Percentiles rank a stretch among this genome's conserved stretches.
Evolutionary conservation across 2,888 invertebrate species (phyloP).

Genomic region (Hipparchia sbordonii): DNA sequence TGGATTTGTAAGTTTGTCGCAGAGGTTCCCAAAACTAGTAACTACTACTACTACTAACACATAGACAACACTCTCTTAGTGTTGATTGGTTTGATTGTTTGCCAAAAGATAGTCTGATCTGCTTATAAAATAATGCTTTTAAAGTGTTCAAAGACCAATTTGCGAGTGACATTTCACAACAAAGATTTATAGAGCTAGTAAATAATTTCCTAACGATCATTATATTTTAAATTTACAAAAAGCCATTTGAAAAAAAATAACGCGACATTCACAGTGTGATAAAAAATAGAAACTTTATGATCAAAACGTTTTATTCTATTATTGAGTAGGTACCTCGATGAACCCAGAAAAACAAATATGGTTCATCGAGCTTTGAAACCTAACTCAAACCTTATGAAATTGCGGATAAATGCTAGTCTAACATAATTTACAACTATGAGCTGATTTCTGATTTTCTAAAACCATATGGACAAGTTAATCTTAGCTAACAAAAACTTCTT

Average conservation of each 20-base stretch:
- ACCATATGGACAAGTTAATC: too few relatives aligned
- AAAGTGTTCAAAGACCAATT: constrained; percentile 16
- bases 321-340: too few relatives aligned
- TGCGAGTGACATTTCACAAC: constrained; percentile 15
- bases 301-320: neutral
- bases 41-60: neutral
- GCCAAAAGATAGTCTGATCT: constrained; percentile 34
- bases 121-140: constrained; percentile 19
- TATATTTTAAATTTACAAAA: constrained; percentile 13
- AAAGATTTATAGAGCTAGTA: constrained; percentile 17
- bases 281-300: neutral
- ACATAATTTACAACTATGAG: too few relatives aligned
- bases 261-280: constrained; percentile 1
- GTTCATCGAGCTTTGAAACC: too few relatives aligned
- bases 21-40: neutral
- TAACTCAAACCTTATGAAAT: too few relatives aligned
- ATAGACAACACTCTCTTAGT: constrained; percentile 26
- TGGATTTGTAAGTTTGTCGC: too few relatives aligned
- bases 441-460: too few relatives aligned
- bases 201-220: constrained; percentile 14
- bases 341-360: too few relatives aligned
- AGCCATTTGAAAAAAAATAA: constrained; percentile 4
- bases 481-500: too few relatives aligned
- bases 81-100: constrained; percentile 40
- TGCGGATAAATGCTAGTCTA: too few relatives aligned